These are phyloP conservation scores for Prorops nasuta DNA, from an alignment of 1,140 invertebrate genomes.

Conservation along the genomic window DNA sequence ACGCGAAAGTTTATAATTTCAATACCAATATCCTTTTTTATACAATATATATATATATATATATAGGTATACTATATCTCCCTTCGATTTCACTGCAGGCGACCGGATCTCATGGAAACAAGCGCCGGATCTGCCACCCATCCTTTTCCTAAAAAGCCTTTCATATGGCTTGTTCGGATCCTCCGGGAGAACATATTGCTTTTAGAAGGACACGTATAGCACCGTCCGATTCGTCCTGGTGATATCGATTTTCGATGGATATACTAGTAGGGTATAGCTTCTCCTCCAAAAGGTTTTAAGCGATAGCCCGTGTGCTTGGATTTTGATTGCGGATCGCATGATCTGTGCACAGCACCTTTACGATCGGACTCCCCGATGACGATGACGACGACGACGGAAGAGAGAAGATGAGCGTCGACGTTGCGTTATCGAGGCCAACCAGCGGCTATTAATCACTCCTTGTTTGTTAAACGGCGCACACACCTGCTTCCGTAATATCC, in stretches of 20 bases:
- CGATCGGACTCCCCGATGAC: constrained; percentile 26
- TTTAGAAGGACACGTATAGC: background rate
- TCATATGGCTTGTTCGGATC: too few relatives aligned
- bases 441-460: constrained; percentile 51
- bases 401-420: constrained; percentile 24
- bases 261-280: constrained; percentile 1
- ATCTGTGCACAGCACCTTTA: background rate
- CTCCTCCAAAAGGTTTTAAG: background rate
- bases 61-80: too few relatives aligned
- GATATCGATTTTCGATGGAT: constrained; percentile 8
- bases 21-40: too few relatives aligned
- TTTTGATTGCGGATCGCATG: background rate
- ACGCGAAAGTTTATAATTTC: too few relatives aligned
- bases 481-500: constrained; percentile 51
- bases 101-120: too few relatives aligned
- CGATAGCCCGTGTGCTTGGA: background rate
- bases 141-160: too few relatives aligned
- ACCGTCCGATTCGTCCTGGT: background rate
- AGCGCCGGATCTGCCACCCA: too few relatives aligned
- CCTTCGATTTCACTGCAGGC: too few relatives aligned
- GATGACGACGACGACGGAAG: constrained; percentile 16
- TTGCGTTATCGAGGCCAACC: constrained; percentile 41
- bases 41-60: too few relatives aligned
- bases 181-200: too few relatives aligned
- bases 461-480: constrained; percentile 52